A percentile compares a stretch with the other conserved stretches of the same genome.
Evolutionary conservation across 2,888 invertebrate genomes (phyloP).

Genomic region (Drosophila parthenogenetica): DNA sequence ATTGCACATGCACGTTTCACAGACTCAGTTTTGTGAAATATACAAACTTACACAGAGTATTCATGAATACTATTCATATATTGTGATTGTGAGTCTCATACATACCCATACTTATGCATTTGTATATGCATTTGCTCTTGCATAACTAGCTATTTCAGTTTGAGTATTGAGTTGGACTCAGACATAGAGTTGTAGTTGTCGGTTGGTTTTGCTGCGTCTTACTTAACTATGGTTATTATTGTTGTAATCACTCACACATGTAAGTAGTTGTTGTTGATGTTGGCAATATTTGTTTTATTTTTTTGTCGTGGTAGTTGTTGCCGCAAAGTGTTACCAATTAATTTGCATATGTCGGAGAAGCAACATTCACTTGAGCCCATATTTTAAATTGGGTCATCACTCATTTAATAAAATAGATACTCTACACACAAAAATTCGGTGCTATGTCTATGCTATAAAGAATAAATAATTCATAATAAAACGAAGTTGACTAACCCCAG

Average conservation of each 20-base stretch:
- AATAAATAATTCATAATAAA: too few species aligned
- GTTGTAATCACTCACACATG: constrained; percentile 6
- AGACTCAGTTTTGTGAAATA: constrained; percentile 40
- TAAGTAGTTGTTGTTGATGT: constrained; percentile 28
- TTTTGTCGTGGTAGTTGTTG: constrained; percentile 23
- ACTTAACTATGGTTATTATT: constrained; percentile 48
- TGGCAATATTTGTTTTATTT: constrained; percentile 28
- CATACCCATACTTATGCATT: constrained; percentile 1
- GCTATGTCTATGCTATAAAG: too few species aligned
- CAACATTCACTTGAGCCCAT: constrained; percentile 67
- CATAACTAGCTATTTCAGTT: constrained; percentile 52
- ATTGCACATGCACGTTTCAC: constrained; percentile 71
- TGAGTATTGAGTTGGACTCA: constrained; percentile 36
- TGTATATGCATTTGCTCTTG: constrained; percentile 47
- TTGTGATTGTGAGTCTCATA: constrained; percentile 43
- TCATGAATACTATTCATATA: constrained; percentile 51
- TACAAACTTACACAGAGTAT: constrained; percentile 16
- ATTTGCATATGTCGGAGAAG: constrained; percentile 71
- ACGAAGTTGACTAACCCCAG: too few species aligned
- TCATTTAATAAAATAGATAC: constrained; percentile 47
- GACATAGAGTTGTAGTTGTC: constrained; percentile 39
- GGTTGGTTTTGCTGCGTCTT: constrained; percentile 56
- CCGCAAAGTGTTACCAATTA: constrained; percentile 77
- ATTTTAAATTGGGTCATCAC: constrained; percentile 63
- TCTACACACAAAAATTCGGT: constrained; percentile 7